Evolutionary conservation across 2,888 invertebrate species (phyloP).

Genomic region (Sarcophaga variegata): DNA sequence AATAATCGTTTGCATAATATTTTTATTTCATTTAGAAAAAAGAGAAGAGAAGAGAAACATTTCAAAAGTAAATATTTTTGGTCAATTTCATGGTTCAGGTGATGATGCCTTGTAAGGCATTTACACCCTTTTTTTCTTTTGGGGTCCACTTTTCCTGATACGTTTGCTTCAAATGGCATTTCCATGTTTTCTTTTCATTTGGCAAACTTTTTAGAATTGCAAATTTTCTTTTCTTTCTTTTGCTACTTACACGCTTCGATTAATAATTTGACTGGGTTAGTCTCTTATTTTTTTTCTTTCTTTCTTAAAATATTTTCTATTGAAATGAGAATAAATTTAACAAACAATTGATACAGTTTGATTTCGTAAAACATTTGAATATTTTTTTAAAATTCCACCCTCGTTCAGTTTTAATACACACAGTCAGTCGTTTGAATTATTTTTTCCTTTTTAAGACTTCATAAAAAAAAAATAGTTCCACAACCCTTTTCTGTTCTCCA

Average conservation of each 20-base stretch:
- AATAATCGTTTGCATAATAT: conserved; percentile 50
- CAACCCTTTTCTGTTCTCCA: too few relatives aligned
- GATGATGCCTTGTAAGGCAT: conserved; percentile 32
- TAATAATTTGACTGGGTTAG: conserved; percentile 50
- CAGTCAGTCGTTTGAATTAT: conserved; percentile 46
- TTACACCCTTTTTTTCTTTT: conserved; percentile 46
- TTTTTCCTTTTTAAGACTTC: conserved; percentile 47
- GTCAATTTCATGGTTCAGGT: conserved; percentile 80
- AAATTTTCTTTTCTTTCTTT: conserved; percentile 42
- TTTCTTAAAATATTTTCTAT: conserved; percentile 13
- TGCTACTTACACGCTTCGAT: conserved; percentile 52
- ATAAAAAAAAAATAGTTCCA: not conserved
- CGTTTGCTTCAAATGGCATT: conserved; percentile 76
- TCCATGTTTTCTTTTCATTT: conserved; percentile 80
- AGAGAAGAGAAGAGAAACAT: conserved; percentile 9
- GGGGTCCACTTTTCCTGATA: conserved; percentile 17
- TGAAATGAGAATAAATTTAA: conserved; percentile 66
- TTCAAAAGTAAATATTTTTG: conserved; percentile 58
- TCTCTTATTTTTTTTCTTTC: too few relatives aligned
- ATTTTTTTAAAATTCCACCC: conserved; percentile 72
- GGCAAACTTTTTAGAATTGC: conserved; percentile 64
- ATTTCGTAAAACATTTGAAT: conserved; percentile 57
- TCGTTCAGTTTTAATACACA: conserved; percentile 68
- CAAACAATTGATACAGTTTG: conserved; percentile 60
- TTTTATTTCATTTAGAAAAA: conserved; percentile 40